phyloP scores from a whole-genome alignment of 92 coral and sea anemone genomes.

The Anthopleura xanthogrammica region DNA sequence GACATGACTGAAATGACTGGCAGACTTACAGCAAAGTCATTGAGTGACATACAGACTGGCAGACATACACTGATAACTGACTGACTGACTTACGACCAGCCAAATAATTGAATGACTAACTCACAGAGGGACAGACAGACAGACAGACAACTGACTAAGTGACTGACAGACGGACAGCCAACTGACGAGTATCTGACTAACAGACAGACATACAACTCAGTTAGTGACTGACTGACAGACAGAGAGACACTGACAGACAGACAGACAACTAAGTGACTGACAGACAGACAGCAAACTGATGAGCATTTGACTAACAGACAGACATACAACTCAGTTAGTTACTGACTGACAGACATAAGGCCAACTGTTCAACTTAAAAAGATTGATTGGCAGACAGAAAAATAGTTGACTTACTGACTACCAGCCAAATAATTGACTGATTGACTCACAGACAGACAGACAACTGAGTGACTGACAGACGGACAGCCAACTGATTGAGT shows the following conservation, averaged over 20 bases:
- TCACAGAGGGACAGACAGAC: not conserved
- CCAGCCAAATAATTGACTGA: too few relatives aligned
- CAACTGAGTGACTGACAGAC: too few relatives aligned
- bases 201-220: conserved; percentile 6
- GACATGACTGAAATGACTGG: not conserved
- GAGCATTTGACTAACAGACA: not conserved
- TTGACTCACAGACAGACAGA: too few relatives aligned
- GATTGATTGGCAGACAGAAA: not conserved
- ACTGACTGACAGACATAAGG: not conserved
- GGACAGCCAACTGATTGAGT: too few relatives aligned
- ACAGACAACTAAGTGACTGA: not conserved
- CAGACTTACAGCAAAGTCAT: conserved; percentile 7
- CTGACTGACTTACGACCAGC: conserved; percentile 1
- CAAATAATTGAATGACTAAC: not conserved
- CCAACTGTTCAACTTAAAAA: too few relatives aligned
- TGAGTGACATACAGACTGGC: not conserved
- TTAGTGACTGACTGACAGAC: not conserved
- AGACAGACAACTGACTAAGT: conserved; percentile 2
- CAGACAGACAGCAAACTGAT: not conserved
- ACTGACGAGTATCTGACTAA: not conserved
- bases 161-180: not conserved
- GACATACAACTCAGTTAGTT: not conserved
- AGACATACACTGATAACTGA: conserved; percentile 1
- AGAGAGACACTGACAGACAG: too few relatives aligned
- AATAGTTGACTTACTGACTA: too few relatives aligned